A percentile compares a stretch with the other conserved stretches of the same genome.
phyloP scores from a whole-genome alignment of 1,140 invertebrate species.

The Acyrthosiphon pisum region DNA sequence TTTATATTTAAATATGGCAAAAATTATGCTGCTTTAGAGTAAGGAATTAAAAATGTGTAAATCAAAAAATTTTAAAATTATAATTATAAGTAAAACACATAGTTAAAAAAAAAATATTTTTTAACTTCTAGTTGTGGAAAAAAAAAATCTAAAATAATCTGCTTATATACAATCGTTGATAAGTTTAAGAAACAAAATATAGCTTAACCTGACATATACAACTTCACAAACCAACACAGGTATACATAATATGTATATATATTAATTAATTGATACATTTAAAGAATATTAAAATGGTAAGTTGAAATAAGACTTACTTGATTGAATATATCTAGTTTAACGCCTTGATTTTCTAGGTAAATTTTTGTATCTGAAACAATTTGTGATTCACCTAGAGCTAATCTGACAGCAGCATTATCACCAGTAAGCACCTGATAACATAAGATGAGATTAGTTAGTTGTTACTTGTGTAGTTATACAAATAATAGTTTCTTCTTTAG shows the following conservation, averaged over 20 bases:
- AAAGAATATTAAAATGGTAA: neutral
- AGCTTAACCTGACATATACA: no score
- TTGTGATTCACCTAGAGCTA: slow-evolving; percentile 97
- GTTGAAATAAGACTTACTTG: slow-evolving; percentile 57
- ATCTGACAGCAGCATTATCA: slow-evolving; percentile 80
- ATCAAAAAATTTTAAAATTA: neutral
- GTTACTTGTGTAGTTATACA: slow-evolving; percentile 56
- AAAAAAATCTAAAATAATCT: neutral
- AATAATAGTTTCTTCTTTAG: slow-evolving; percentile 55
- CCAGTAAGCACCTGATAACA: slow-evolving; percentile 64
- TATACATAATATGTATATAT: neutral
- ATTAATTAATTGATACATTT: neutral
- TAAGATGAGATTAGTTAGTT: slow-evolving; percentile 57
- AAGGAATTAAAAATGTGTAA: neutral
- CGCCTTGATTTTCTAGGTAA: slow-evolving; percentile 89
- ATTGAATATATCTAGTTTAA: slow-evolving; percentile 61
- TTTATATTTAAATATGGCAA: no score
- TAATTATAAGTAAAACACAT: no score
- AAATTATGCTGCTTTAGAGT: no score
- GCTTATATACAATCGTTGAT: neutral
- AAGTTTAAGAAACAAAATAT: no score
- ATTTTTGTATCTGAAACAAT: slow-evolving; percentile 87
- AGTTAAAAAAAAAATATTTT: no score
- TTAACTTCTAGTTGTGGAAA: no score
- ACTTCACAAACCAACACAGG: no score